These are phyloP conservation scores for Auanema freiburgensis DNA, from an alignment of 2,888 invertebrate species.

Conservation along the genomic window DNA sequence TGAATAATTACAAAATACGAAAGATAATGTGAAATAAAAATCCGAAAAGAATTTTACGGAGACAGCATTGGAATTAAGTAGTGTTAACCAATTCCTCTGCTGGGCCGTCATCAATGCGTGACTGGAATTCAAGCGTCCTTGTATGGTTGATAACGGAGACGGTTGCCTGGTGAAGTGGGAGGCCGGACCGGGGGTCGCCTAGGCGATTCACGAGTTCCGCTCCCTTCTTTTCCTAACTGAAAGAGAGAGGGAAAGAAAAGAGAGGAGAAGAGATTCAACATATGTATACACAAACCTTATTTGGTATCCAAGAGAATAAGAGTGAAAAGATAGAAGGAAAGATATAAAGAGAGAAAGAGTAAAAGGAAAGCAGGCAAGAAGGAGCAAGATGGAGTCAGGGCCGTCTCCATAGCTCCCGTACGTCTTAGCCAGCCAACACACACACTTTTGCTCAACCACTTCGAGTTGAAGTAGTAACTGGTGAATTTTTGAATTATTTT, in stretches of 20 bases:
- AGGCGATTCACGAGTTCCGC: slow-evolving; percentile 25
- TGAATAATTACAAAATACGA: too few species aligned
- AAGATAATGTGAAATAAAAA: neutral
- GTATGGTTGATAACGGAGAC: slow-evolving; percentile 22
- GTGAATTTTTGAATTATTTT: too few species aligned
- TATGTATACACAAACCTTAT: neutral
- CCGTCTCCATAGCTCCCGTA: slow-evolving; percentile 19
- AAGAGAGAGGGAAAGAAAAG: too few species aligned
- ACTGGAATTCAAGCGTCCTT: slow-evolving; percentile 3
- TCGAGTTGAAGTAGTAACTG: neutral
- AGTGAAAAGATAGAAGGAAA: neutral
- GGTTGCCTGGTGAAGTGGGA: slow-evolving; percentile 22
- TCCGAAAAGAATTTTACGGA: neutral
- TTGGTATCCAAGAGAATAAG: slow-evolving; percentile 23
- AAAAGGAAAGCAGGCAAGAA: too few species aligned
- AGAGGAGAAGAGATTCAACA: too few species aligned
- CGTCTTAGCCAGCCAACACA: slow-evolving; percentile 6
- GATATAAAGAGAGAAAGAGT: too few species aligned
- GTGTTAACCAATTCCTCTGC: slow-evolving; percentile 7
- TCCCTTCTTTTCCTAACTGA: slow-evolving; percentile 2
- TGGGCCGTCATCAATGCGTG: slow-evolving; percentile 5
- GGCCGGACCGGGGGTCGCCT: slow-evolving; percentile 21
- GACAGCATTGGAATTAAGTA: neutral
- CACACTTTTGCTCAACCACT: neutral
- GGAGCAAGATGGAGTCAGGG: too few species aligned